Percentiles rank a stretch among this genome's conserved stretches.
Conservation (phyloP, 2,113 vertebrate genomes). For the Python bivittatus region DNA sequence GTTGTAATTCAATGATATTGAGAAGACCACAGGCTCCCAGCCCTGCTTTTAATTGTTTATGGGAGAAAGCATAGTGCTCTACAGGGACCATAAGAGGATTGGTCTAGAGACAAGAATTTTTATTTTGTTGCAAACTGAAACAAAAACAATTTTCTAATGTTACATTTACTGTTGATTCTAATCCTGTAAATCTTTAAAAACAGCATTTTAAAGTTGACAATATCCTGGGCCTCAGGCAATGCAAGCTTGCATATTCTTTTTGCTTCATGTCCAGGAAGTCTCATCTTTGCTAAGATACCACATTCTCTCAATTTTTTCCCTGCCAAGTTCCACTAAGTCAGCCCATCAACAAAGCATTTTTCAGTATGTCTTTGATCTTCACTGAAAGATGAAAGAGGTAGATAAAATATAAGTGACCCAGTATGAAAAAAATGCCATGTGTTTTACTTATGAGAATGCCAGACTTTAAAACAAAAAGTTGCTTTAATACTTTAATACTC, state of each 20-base stretch:
- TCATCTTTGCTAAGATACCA: conserved; percentile 40
- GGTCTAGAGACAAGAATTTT: background rate
- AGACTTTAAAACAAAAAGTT: conserved; percentile 29
- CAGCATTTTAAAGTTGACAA: background rate
- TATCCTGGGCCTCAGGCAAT: background rate
- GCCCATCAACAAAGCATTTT: background rate
- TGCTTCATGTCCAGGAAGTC: conserved; percentile 34
- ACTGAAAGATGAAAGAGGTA: background rate
- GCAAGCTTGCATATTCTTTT: conserved; percentile 35
- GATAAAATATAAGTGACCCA: conserved; percentile 9
- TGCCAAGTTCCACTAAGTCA: conserved; percentile 14
- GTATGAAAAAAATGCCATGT: conserved; percentile 15
- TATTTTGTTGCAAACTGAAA: background rate
- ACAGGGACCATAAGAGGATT: background rate
- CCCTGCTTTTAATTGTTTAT: background rate
- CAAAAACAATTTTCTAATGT: background rate
- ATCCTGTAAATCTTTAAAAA: background rate
- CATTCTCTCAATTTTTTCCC: conserved; percentile 36
- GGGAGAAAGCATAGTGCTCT: background rate
- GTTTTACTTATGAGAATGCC: conserved; percentile 18
- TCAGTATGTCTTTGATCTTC: conserved; percentile 28
- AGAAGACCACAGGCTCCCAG: too few species aligned
- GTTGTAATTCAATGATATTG: too few species aligned
- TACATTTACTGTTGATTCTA: background rate
- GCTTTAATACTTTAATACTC: too few species aligned